Base-by-base conservation (phyloP, 2,888 invertebrate species). In the Bibio marci region DNA sequence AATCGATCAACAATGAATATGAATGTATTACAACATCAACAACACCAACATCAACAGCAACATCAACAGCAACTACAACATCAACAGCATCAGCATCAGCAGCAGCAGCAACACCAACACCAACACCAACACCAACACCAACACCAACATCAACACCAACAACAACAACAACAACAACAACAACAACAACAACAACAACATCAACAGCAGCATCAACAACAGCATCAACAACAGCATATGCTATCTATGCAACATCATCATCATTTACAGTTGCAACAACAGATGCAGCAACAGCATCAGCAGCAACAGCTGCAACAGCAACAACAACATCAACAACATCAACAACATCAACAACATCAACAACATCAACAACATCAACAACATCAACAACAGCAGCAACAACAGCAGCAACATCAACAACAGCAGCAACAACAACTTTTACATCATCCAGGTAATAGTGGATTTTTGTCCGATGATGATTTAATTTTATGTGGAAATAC, bases 1-100 rank as follows among this genome's bases (percentile, higher is more conserved):
- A 25, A 38, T 3, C 47, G 47, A 6, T 66, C 11, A 46, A 46
- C 10, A 48, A 40, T 38, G 41, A 39, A 40, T 38, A 66, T 65
- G 42, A 67, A 59, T 51, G 67, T 63, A 66, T 66, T 62, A 66
- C 65, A 48, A 64, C 65, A 64, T n/a, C n/a, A n/a, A n/a, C n/a
- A n/a, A n/a, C n/a, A n/a, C n/a, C n/a, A n/a, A n/a, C n/a, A n/a
- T n/a, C 47, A 37, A 13, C 35, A 41, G 40, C 30, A 12, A n/a
- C 37, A 40, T 37, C 22, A 32, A 12, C 27, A 13, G 17, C 28
- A 15, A 3, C 17, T 38, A 17, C 17, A 18, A 4, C 12, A 18
- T 28, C 28, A 13, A n/a, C n/a, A n/a, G n/a, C n/a, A n/a, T n/a
- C n/a, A n/a, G n/a, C n/a, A n/a, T n/a, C n/a, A n/a, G n/a, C n/a